Percentiles rank a stretch among this genome's conserved stretches.
Evolutionary conservation across 2,888 invertebrate species (phyloP).

Genomic region (Conistra vaccinii): DNA sequence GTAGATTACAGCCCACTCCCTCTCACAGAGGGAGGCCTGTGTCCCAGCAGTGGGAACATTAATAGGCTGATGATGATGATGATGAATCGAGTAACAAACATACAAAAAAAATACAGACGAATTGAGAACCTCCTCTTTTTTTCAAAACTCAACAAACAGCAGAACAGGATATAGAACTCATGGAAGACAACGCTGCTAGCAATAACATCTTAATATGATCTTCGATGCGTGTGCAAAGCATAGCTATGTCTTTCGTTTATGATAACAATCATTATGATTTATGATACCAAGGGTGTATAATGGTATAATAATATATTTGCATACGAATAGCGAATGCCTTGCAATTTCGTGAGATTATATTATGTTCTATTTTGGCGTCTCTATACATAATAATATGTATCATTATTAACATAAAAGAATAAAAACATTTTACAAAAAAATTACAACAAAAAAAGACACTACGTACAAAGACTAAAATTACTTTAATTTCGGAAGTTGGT

Average conservation of each 20-base stretch:
- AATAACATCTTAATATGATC: not conserved
- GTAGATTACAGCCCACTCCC: too few species aligned
- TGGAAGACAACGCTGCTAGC: not conserved
- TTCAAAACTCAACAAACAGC: not conserved
- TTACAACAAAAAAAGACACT: too few species aligned
- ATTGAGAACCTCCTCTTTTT: too few species aligned
- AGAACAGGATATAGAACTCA: not conserved
- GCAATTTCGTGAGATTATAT: constrained; percentile 12
- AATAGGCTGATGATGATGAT: too few species aligned
- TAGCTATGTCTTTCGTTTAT: constrained; percentile 6
- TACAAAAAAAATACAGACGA: too few species aligned
- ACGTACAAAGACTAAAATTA: too few species aligned
- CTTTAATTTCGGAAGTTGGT: too few species aligned
- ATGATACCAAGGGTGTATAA: constrained; percentile 5
- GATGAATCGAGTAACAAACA: not conserved
- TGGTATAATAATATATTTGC: constrained; percentile 39
- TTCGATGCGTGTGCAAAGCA: not conserved
- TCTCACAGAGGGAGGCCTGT: too few species aligned
- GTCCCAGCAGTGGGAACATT: too few species aligned
- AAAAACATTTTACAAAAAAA: too few species aligned
- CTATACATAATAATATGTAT: not conserved
- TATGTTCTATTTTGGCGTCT: constrained; percentile 10
- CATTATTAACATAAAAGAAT: not conserved
- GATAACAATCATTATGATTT: constrained; percentile 36
- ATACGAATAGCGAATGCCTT: constrained; percentile 32